phyloP scores from a whole-genome alignment of 2,113 vertebrate species.

The Misgurnus anguillicaudatus region DNA sequence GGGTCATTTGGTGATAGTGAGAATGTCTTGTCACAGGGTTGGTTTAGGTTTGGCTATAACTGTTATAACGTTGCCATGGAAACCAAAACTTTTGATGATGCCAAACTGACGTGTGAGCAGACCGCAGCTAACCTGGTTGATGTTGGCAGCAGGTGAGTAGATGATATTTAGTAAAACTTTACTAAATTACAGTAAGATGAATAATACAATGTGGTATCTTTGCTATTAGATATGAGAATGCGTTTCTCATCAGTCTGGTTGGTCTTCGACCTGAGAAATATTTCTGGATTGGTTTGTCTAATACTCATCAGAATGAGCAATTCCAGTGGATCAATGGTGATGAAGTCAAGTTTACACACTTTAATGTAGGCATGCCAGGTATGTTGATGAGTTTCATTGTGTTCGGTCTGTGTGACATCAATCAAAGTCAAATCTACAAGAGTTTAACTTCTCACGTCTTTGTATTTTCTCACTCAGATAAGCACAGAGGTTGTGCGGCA shows the following conservation, averaged over 20 bases:
- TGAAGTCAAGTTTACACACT: slow-evolving; percentile 86
- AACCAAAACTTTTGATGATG: slow-evolving; percentile 79
- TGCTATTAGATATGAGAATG: slow-evolving; percentile 86
- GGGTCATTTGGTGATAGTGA: too few species aligned
- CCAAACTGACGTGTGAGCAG: slow-evolving; percentile 76
- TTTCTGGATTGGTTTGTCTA: slow-evolving; percentile 92
- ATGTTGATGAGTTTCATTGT: slow-evolving; percentile 35
- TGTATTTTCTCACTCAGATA: slow-evolving; percentile 70
- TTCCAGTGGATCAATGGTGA: slow-evolving; percentile 81
- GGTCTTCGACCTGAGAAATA: slow-evolving; percentile 88
- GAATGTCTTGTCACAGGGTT: slow-evolving; percentile 76
- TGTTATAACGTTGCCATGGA: slow-evolving; percentile 85
- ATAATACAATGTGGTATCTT: slow-evolving; percentile 2
- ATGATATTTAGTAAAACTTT: too few species aligned
- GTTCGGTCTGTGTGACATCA: not conserved
- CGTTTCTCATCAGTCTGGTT: slow-evolving; percentile 88
- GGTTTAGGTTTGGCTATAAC: slow-evolving; percentile 74
- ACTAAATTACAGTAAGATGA: not conserved
- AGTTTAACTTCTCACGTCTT: not conserved
- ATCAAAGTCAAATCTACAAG: too few species aligned
- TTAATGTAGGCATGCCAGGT: slow-evolving; percentile 94
- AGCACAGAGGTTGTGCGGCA: slow-evolving; percentile 85
- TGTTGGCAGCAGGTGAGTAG: slow-evolving; percentile 81
- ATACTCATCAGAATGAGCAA: slow-evolving; percentile 70
- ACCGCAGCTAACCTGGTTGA: slow-evolving; percentile 76